Base-by-base conservation (phyloP, 2,888 invertebrate genomes). In the Protophormia terraenovae region DNA sequence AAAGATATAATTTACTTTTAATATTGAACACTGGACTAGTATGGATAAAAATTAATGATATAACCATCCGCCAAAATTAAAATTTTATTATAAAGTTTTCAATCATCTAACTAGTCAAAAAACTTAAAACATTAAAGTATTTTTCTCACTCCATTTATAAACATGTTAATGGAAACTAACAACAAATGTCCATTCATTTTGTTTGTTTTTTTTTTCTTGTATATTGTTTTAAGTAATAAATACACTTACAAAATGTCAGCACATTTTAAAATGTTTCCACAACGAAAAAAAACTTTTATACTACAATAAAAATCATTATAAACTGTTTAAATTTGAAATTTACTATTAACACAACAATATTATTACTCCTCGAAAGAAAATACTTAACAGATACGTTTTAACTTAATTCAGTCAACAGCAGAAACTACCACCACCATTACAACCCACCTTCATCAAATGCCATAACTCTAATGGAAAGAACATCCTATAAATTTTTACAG, bases 381-480 rank as follows among this genome's bases (percentile, higher is more conserved):
- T 7, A 4, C 38, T 22, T 5, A 8, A 50, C 35, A 35, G 38
- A 41, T 19, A 47, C 8, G 1, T 45, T 41, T 41, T 24, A 78
- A 71, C 71, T 79, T 76, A 60, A 75, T 76, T 80, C 71, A 69
- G 76, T 76, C 66, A 66, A 41, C 38, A 24, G 22, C 32, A 45
- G 8, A 16, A 32, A 3, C 67, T 22, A 73, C 22, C 73, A 16
- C 41, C n/a, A 38, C 58, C 24, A 38, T 22, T 29, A 38, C 76
- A 35, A 22, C 14, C 75, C 82, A 79, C 75, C 72, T 82, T 79
- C 71, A 64, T 82, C 78, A 85, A 78, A 50, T 62, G 88, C 89
- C 88, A 89, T 89, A 89, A 89, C 88, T 89, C 89, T 90, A 90
- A 78, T 78, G 55, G 69, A 50, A 69, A 88, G 89, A 89, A 88